phyloP scores from a whole-genome alignment of 2,888 invertebrate species.

The Hesperia comma region DNA sequence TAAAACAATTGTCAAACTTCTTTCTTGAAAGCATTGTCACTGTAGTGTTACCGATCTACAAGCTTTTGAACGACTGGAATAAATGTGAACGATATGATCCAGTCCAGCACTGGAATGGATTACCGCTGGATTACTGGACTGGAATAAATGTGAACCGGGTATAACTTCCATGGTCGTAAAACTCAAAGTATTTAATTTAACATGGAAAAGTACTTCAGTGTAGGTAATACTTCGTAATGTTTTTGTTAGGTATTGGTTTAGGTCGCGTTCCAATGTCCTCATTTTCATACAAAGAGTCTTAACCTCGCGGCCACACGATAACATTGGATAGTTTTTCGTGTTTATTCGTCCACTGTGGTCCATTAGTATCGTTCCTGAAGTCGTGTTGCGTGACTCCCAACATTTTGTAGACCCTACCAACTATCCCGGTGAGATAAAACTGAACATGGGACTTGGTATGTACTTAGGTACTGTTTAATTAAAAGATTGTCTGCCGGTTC shows the following conservation, averaged over 20 bases:
- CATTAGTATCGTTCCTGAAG: conserved; percentile 44
- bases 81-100: too few species aligned
- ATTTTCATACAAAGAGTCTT: conserved; percentile 18
- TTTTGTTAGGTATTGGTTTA: not conserved
- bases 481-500: conserved; percentile 58
- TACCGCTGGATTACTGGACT: too few species aligned
- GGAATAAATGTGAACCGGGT: too few species aligned
- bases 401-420: conserved; percentile 66
- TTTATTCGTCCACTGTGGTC: conserved; percentile 35
- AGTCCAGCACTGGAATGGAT: too few species aligned
- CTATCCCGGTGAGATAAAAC: conserved; percentile 60
- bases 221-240: not conserved
- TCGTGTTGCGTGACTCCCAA: conserved; percentile 72
- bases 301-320: not conserved
- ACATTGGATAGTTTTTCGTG: conserved; percentile 25
- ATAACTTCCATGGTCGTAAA: too few species aligned
- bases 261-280: conserved; percentile 4
- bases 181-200: not conserved
- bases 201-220: not conserved
- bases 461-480: conserved; percentile 60
- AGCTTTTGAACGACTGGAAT: too few species aligned
- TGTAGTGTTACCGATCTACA: too few species aligned
- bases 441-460: conserved; percentile 52
- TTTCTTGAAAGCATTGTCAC: too few species aligned
- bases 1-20: too few species aligned